A percentile compares a stretch with the other conserved stretches of the same genome.
Conservation (phyloP, 1,140 invertebrate genomes). For the Lordiphosa mommai region DNA sequence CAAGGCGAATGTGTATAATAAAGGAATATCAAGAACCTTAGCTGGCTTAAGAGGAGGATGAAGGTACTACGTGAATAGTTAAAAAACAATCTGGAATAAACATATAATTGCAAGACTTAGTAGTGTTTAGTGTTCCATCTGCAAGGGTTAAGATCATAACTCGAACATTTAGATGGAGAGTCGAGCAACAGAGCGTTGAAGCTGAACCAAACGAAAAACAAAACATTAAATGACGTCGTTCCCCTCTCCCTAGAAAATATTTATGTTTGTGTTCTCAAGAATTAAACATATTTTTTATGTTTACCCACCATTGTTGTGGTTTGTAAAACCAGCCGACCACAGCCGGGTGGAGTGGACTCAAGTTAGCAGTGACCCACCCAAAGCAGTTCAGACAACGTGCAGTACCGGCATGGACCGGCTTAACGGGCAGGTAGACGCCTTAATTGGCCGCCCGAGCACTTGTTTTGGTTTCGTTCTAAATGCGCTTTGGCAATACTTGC, state of each 20-base stretch:
- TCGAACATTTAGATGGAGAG: constrained; percentile 29
- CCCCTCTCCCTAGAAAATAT: neutral
- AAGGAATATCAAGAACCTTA: too few species aligned
- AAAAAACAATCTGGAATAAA: too few species aligned
- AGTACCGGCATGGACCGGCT: constrained; percentile 36
- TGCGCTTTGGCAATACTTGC: constrained; percentile 52
- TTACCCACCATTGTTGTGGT: constrained; percentile 33
- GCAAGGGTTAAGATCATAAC: neutral
- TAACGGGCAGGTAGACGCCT: constrained; percentile 60
- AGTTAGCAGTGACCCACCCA: constrained; percentile 54
- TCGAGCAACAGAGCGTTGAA: constrained; percentile 29
- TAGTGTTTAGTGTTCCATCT: neutral
- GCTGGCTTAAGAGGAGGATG: too few species aligned
- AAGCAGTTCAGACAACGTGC: constrained; percentile 55
- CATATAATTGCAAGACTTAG: neutral
- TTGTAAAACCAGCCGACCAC: constrained; percentile 45
- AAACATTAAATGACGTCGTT: neutral
- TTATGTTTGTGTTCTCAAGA: constrained; percentile 59
- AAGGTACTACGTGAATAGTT: too few species aligned
- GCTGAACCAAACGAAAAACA: constrained; percentile 39
- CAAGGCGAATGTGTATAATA: too few species aligned
- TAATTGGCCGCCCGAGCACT: constrained; percentile 26
- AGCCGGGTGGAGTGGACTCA: constrained; percentile 11
- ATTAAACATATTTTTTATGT: constrained; percentile 54
- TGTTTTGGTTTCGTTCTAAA: constrained; percentile 21